Base-by-base conservation (phyloP, 2,113 vertebrate species). In the Labeo catla region DNA sequence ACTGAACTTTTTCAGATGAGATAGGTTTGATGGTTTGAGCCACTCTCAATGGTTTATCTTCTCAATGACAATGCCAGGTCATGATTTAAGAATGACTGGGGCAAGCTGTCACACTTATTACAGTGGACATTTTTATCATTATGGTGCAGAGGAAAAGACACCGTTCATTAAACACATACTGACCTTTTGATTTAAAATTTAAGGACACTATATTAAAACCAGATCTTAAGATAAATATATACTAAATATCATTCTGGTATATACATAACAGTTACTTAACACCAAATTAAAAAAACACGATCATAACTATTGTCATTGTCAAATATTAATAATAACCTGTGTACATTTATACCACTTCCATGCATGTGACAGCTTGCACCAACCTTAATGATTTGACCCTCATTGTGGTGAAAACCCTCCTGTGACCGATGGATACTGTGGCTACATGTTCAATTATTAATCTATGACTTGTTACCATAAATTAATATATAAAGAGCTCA, bases 381-480 rank as follows among this genome's bases (percentile, higher is more conserved):
- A 16, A 10, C 8, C 7, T 59, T 21, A 8, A 19, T 59, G 36
- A 10, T 15, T 10, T 72, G 36, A 21, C 54, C 13, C 13, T 43
- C 4, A 70, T 70, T 39, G 15, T 19, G 0, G 1, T 39, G 34
- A 68, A 36, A 39, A 39, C 15, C 4, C 16, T 74, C 8, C 23
- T 74, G 2, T 28, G 45, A 54, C 47, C 15, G 74, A 54, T 36
- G 49, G 11, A 74, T 49, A 49, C 72, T 7, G 43, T 45, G n/a
- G 79, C n/a, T 81, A 10, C 45, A 49, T 65, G 59, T 81, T 81
- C 15, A 49, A 8, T 65, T 82, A 52, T 70, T 8, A 52, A 82
- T 70, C 39, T 70, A 34, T 28, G 4, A 49, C 43, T 19, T 81
- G 34, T 66, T 49, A 47, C 6, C 21, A 63, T 61, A n/a, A 45